Evolutionary conservation across 2,113 vertebrate genomes (phyloP).

Genomic region (Sorex araneus): DNA sequence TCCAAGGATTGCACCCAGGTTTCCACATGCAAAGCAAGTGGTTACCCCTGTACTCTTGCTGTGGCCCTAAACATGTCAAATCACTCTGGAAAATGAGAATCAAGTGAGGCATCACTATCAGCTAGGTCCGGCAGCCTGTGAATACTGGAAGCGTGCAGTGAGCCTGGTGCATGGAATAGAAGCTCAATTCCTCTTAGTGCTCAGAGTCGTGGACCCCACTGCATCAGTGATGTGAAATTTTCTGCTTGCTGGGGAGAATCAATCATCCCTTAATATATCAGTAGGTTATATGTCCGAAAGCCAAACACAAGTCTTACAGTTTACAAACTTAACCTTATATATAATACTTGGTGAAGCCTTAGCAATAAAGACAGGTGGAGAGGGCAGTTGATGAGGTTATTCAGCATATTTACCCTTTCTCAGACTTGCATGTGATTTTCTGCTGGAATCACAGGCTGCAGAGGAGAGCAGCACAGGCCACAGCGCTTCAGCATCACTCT

Average conservation of each 20-base stretch:
- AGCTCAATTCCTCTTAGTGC: background rate
- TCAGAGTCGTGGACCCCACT: background rate
- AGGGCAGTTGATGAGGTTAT: background rate
- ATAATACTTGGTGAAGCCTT: background rate
- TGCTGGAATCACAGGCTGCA: background rate
- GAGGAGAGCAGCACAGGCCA: background rate
- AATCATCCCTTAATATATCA: background rate
- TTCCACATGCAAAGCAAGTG: too few species aligned
- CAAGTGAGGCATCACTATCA: background rate
- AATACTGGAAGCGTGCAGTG: background rate
- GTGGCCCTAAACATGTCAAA: background rate
- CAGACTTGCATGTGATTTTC: slow-evolving; percentile 44
- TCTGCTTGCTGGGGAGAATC: background rate
- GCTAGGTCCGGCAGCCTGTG: background rate
- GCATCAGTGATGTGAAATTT: background rate
- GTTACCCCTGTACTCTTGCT: too few species aligned
- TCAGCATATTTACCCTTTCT: slow-evolving; percentile 1
- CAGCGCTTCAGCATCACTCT: background rate
- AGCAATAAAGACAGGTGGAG: background rate
- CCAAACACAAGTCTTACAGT: background rate
- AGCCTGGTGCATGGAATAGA: background rate
- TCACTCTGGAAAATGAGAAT: slow-evolving; percentile 10
- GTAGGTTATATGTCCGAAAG: background rate
- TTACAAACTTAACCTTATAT: background rate
- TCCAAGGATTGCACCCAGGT: too few species aligned